Evolutionary conservation across 2,888 invertebrate species (phyloP).

Genomic region (Cancer borealis): DNA sequence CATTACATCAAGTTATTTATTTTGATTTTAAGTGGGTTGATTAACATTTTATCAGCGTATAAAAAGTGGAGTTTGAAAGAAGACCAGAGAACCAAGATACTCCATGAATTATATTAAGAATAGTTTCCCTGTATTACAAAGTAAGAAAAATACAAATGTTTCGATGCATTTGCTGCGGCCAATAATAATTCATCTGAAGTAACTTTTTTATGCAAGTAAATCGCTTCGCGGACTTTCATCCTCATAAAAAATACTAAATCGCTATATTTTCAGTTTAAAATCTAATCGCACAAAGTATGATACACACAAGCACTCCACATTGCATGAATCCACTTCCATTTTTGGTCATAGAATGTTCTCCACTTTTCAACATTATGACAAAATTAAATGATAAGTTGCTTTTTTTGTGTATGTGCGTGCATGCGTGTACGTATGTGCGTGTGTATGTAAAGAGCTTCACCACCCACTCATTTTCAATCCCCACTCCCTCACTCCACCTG

Average conservation of each 20-base stretch:
- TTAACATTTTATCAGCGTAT: not conserved
- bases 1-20: not conserved
- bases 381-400: conserved; percentile 6
- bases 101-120: not conserved
- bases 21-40: not conserved
- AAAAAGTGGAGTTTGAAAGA: not conserved
- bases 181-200: not conserved
- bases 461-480: not conserved
- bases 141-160: not conserved
- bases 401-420: not conserved
- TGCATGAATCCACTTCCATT: not conserved
- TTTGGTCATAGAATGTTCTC: not conserved
- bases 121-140: not conserved
- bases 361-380: not conserved
- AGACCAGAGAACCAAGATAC: not conserved
- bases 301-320: not conserved
- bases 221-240: not conserved
- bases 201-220: not conserved
- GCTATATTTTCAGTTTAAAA: not conserved
- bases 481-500: not conserved
- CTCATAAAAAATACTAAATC: not conserved
- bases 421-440: not conserved
- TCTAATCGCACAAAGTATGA: not conserved
- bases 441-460: not conserved
- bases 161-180: not conserved